A percentile compares a stretch with the other conserved stretches of the same genome.
Conservation (phyloP, 2,888 invertebrate species). For the Eustalomyia histrio region DNA sequence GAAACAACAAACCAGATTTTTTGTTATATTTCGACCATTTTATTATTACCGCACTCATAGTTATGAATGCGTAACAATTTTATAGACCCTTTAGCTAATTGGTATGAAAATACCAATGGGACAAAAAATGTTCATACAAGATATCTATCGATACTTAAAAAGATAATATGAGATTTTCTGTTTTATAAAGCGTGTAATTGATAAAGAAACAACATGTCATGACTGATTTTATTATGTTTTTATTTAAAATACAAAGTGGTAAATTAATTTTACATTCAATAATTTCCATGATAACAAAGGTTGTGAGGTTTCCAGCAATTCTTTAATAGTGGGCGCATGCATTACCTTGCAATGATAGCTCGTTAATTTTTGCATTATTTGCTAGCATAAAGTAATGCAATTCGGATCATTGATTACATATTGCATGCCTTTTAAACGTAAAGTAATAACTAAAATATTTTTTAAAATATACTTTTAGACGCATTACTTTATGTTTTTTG, state of each 20-base stretch:
- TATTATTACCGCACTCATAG: background rate
- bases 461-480: too few species aligned
- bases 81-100: background rate
- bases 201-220: constrained; percentile 7
- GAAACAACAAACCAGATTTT: background rate
- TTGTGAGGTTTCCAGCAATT: too few species aligned
- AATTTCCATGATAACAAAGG: background rate
- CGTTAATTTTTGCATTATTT: too few species aligned
- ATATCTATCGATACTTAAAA: background rate
- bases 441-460: too few species aligned
- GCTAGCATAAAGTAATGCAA: too few species aligned
- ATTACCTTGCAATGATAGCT: too few species aligned
- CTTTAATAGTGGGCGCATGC: too few species aligned
- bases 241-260: too few species aligned
- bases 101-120: background rate
- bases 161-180: constrained; percentile 1
- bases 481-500: too few species aligned
- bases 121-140: too few species aligned
- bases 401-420: too few species aligned
- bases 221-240: background rate
- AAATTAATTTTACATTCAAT: constrained; percentile 7
- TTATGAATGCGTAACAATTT: background rate
- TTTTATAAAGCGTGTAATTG: constrained; percentile 34
- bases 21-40: background rate
- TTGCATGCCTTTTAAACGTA: too few species aligned